phyloP scores from a whole-genome alignment of 2,797 vertebrate genomes.

The Pteronotus mesoamericanus region DNA sequence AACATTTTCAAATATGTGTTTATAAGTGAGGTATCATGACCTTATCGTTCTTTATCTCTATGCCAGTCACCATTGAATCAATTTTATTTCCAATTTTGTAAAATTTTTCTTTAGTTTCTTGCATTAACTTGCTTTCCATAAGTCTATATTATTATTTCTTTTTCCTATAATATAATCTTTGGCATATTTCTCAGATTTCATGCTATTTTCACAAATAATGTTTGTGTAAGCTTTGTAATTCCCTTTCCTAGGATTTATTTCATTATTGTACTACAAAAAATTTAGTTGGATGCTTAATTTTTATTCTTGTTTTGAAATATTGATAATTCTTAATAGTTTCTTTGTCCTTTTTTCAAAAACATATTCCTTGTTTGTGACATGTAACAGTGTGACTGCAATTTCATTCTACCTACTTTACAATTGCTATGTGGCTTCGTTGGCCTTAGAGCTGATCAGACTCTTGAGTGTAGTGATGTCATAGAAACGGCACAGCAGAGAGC shows the following conservation, averaged over 20 bases:
- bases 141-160: neutral
- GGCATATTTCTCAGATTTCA: neutral
- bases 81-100: neutral
- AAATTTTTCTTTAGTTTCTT: neutral
- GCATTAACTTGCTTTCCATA: neutral
- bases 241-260: neutral
- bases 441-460: neutral
- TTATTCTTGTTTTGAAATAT: neutral
- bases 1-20: neutral
- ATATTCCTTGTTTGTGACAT: neutral
- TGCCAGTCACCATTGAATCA: neutral
- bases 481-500: neutral
- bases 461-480: neutral
- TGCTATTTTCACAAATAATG: neutral
- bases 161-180: neutral
- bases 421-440: neutral
- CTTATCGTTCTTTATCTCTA: neutral
- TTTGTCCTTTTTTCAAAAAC: neutral
- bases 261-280: neutral
- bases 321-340: neutral
- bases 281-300: neutral
- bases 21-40: neutral
- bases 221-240: neutral
- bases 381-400: neutral
- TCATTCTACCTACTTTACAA: neutral